Conservation (phyloP, 2,888 invertebrate species). For the Tromatobia lineatoria region DNA sequence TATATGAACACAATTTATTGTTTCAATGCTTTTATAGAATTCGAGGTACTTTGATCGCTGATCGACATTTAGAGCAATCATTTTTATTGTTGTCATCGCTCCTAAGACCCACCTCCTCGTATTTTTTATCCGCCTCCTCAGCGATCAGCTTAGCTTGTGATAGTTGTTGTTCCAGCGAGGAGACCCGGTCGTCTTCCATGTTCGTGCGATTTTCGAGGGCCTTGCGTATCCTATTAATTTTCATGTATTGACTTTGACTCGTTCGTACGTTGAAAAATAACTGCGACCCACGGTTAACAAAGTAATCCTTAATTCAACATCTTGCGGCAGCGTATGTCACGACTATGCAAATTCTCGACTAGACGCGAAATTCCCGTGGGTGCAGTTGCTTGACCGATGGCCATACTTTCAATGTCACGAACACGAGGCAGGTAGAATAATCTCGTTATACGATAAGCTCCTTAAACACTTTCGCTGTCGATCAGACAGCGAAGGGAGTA, state of each 20-base stretch:
- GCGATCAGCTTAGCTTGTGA: conserved; percentile 99
- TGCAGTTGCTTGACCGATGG: conserved; percentile 16
- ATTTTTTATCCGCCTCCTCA: conserved; percentile 99
- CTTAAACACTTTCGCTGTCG: conserved; percentile 28
- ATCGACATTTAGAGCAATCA: conserved; percentile 29
- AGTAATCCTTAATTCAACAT: background rate
- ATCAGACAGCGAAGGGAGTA: background rate
- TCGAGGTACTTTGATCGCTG: conserved; percentile 45
- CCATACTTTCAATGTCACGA: conserved; percentile 62
- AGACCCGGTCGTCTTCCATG: conserved; percentile 99
- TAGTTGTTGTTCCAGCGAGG: conserved; percentile 98
- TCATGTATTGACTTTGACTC: conserved; percentile 41
- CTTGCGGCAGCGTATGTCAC: conserved; percentile 8
- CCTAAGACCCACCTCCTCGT: conserved; percentile 96
- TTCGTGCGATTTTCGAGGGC: conserved; percentile 99
- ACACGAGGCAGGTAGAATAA: conserved; percentile 39
- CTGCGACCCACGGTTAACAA: background rate
- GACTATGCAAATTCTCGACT: conserved; percentile 28
- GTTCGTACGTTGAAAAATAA: conserved; percentile 58
- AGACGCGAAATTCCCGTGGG: conserved; percentile 21
- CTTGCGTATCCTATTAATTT: conserved; percentile 94
- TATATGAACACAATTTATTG: background rate
- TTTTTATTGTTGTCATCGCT: conserved; percentile 44
- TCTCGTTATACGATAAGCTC: conserved; percentile 38
- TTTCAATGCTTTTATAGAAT: background rate